Evolutionary conservation across 2,888 invertebrate genomes (phyloP), one percentile per base, ranked within the genome.

Genomic region (Hoplodrina blanda): DNA sequence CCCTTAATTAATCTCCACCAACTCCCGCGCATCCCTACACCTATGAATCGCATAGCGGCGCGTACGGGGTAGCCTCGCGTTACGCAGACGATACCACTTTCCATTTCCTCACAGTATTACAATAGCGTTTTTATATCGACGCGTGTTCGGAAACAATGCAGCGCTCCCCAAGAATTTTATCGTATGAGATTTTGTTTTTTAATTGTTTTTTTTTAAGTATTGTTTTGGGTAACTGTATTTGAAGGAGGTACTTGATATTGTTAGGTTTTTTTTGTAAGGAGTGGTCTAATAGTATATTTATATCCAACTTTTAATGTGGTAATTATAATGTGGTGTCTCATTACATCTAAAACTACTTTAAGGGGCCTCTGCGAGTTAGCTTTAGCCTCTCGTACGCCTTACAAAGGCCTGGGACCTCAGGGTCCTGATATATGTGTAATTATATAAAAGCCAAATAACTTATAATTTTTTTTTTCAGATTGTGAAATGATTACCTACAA

Each of bases 51-150:
- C 93, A 94, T 93, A 91, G 91, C 92, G 84, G 86, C 90, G 92
- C 92, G 92, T 92, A 92, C 92, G 87, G 88, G 85, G 88, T 91
- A 90, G 91, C 91, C 93, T 93, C 88, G 93, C 91, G 92, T 95
- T 94, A 95, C 94, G 93, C 94, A 89, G 89, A 87, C 86, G 80
- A 90, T 90, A 83, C 90, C 88, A 93, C 93, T 95, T 93, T 93
- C 94, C 91, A 90, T 94, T 95, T 95, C 93, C 93, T 92, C 90
- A 41, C 41, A 81, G 85, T 84, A 91, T 91, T 87, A 89, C 89
- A 91, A 92, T 90, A 87, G 88, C 85, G 73, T 91, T 91, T 90
- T 90, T 91, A 88, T 87, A 89, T 85, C 85, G 82, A 83, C 82
- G 84, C 69, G 76, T 85, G 84, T 85, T 88, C 82, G 67, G 57